Evolutionary conservation across 2,888 invertebrate genomes (phyloP), one percentile per base, ranked within the genome.

Genomic region (Lordiphosa andalusiaca): DNA sequence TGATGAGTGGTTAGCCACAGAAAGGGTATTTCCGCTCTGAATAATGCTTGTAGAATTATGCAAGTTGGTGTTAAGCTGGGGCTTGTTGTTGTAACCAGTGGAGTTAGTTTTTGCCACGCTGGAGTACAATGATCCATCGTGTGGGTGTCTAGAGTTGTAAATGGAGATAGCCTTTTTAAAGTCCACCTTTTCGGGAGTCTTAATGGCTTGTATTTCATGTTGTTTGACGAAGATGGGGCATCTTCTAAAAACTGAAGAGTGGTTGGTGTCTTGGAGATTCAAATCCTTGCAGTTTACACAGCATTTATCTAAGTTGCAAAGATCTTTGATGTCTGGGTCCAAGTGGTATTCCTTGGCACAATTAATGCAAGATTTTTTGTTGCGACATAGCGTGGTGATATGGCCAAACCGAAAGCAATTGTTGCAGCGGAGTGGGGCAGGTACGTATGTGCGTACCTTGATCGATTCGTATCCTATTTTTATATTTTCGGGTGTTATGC

Each of bases 391-490:
- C 9, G 16, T 35, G 10, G 46, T 35, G 10, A 33, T 30, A 10
- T 46, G 46, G 30, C 46, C 35, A 46, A 46, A 47, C 16, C 44
- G 35, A n/a, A 46, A 16, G 44, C 44, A 46, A 23, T 46, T 46
- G 30, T 46, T 33, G 44, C 44, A 46, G 16, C 33, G 44, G 16
- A 35, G n/a, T n/a, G n/a, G n/a, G n/a, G n/a, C n/a, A n/a, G n/a
- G n/a, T n/a, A 40, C n/a, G 21, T 21, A 16, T 4, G 38, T 38
- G 38, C 38, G 38, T 9, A 38, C 16, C 16, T 38, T 38, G 7
- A 16, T 7, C 7, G 16, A 12, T 16, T 38, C 38, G 13, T 38
- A 38, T 13, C 38, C 16, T 6, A 38, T 38, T 12, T 38, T 38
- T 2, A 38, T 16, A 38, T 13, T 16, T 9, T 38, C 38, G 12